Conservation (phyloP, 2,113 vertebrate genomes). For the Panurus biarmicus region DNA sequence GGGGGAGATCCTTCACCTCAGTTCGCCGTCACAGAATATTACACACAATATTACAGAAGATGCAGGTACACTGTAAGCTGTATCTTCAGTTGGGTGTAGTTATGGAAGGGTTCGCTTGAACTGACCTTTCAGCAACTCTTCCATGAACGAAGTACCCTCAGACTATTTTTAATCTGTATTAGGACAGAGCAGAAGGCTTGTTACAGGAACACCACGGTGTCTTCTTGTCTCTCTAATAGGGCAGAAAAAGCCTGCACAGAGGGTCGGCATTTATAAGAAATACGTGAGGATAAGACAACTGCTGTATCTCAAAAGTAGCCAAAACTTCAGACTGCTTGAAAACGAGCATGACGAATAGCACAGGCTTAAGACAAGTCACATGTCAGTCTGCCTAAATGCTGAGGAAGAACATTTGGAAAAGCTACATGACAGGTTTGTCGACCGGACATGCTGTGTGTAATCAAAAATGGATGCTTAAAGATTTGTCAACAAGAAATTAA, state of each 20-base stretch:
- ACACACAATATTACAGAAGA: no score
- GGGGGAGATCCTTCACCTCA: no score
- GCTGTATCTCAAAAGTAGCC: background rate
- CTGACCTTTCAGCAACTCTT: background rate
- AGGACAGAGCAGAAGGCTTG: background rate
- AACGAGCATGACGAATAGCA: rapidly evolving
- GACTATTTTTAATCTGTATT: background rate
- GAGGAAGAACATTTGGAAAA: background rate
- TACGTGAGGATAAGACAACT: background rate
- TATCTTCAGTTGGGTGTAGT: rapidly evolving
- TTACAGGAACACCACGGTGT: background rate
- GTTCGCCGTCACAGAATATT: no score
- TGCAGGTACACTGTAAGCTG: rapidly evolving
- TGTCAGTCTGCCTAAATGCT: background rate
- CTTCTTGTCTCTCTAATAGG: background rate
- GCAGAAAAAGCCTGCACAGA: background rate
- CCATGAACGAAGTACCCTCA: background rate
- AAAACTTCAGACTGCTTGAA: background rate
- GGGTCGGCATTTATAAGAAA: background rate
- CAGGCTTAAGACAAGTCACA: background rate
- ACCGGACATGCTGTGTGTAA: background rate
- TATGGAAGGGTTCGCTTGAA: background rate
- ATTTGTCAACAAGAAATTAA: background rate
- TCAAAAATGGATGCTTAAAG: background rate
- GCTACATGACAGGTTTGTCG: background rate